Conservation (phyloP, 2,113 vertebrate species). For the Sebastes schlegelii region DNA sequence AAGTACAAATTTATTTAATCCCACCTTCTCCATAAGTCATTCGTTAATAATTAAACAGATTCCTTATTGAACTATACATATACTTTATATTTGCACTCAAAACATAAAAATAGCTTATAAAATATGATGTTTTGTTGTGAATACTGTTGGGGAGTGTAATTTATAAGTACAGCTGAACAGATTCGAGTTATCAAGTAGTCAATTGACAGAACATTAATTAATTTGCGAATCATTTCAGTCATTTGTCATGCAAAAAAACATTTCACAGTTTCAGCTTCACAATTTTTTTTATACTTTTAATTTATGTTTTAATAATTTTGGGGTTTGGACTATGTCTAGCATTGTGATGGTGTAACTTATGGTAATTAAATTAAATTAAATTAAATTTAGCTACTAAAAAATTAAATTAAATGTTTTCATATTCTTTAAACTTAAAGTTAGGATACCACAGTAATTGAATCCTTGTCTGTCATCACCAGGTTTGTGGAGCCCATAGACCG, state of each 20-base stretch:
- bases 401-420: too few species aligned
- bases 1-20: too few species aligned
- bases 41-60: too few species aligned
- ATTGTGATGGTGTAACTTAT: neutral
- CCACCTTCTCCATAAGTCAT: too few species aligned
- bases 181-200: neutral
- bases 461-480: slow-evolving; percentile 46
- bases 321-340: neutral
- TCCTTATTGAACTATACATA: too few species aligned
- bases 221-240: neutral
- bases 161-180: neutral
- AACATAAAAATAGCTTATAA: neutral
- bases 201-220: neutral
- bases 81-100: neutral
- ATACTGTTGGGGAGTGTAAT: too few species aligned
- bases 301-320: neutral
- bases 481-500: slow-evolving; percentile 81
- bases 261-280: neutral
- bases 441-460: neutral
- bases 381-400: too few species aligned
- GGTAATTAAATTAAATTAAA: too few species aligned
- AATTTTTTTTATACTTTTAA: neutral
- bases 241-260: neutral
- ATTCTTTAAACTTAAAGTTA: neutral
- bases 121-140: neutral